Percentiles rank a stretch among this genome's conserved stretches.
phyloP scores from a whole-genome alignment of 2,113 vertebrate species.

The Perognathus longimembris region DNA sequence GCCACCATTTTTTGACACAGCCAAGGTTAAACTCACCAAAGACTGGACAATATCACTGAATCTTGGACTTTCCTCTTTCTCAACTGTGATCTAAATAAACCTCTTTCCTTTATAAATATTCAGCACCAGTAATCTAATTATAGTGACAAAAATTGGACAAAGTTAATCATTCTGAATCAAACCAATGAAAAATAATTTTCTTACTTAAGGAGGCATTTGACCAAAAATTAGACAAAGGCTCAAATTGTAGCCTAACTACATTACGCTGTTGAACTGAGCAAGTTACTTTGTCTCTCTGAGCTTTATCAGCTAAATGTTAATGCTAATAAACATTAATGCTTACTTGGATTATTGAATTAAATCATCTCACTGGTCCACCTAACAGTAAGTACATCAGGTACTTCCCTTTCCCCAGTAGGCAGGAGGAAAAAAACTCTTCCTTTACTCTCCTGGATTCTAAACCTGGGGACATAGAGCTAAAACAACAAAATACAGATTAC shows the following conservation, averaged over 20 bases:
- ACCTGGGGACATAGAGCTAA: not conserved
- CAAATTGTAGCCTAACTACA: conserved; percentile 12
- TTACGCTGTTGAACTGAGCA: not conserved
- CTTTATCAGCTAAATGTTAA: not conserved
- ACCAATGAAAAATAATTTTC: not conserved
- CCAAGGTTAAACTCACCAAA: not conserved
- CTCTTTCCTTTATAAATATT: not conserved
- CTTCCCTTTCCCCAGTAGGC: not conserved
- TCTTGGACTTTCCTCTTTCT: not conserved
- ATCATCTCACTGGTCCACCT: not conserved
- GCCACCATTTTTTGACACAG: not conserved
- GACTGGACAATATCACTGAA: not conserved
- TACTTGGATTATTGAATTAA: not conserved
- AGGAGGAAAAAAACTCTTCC: not conserved
- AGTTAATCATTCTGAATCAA: not conserved
- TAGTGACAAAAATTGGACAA: not conserved
- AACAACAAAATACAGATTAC: not conserved
- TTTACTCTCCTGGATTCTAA: not conserved
- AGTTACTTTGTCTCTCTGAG: not conserved
- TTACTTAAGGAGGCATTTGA: not conserved
- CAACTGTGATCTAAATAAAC: not conserved
- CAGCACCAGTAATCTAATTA: not conserved
- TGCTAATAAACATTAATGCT: not conserved
- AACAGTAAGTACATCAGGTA: not conserved
- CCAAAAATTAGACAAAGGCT: not conserved